Evolutionary conservation across 2,888 invertebrate genomes (phyloP), one percentile per base, ranked within the genome.

Genomic region (Octonoba sinensis): DNA sequence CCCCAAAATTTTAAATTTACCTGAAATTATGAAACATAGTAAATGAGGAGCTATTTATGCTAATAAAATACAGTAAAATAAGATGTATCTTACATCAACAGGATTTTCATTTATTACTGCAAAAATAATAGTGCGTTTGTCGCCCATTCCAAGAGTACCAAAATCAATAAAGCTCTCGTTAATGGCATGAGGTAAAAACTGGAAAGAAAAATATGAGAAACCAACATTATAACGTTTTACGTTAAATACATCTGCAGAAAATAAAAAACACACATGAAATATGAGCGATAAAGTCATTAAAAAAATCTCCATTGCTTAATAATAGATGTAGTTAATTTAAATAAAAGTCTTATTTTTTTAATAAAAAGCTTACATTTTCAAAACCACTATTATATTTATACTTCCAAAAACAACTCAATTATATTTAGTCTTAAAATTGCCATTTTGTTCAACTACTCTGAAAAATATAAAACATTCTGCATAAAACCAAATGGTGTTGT

Each of bases 51-150:
- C 4, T 47, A 60, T 27, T 16, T 8, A 56, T 46, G 11, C 49
- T 16, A 54, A 27, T 18, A 59, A 27, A 13, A 36, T 24, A 20
- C 3, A 20, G 3, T 36, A 18, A 36, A 64, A 47, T 47, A 27
- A 49, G 16, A 11, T 44, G 0, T 51, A 44, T 60, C 91, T 90
- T 85, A 95, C 91, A 86, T 91, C 91, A 46, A 94, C 92, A 15
- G 94, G 94, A 89, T 95, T 95, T 84, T 91, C 91, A 89, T 95
- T 95, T 85, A 92, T 90, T 49, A 95, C 88, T 46, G 93, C 91
- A 88, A 94, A 93, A 86, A 91, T 89, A 86, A 94, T 92, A 85
- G 92, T 92, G 86, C 93, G 92, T 86, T 92, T 91, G 72, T 91
- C 91, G 54, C 88, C 88, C 70, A 89, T 87, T 47, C 90, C 90